Conservation (phyloP, 2,888 invertebrate species). For the Homarus gammarus region DNA sequence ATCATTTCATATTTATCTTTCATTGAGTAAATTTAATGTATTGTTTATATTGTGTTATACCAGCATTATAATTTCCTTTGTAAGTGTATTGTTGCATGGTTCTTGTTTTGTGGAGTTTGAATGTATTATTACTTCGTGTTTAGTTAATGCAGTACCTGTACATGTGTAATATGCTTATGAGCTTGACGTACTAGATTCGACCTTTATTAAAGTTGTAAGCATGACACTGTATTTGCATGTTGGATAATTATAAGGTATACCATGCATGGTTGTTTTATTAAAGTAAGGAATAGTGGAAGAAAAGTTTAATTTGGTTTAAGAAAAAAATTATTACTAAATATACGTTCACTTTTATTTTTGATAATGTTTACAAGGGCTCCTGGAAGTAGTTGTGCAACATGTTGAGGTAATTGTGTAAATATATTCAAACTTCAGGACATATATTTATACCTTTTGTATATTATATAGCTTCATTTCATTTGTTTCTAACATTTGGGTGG, state of each 20-base stretch:
- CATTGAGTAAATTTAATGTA: not conserved
- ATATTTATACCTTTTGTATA: not conserved
- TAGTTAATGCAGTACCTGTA: not conserved
- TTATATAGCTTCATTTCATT: not conserved
- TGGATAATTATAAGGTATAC: not conserved
- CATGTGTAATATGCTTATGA: not conserved
- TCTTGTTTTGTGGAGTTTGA: not conserved
- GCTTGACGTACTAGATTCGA: not conserved
- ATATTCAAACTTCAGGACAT: conserved; percentile 17
- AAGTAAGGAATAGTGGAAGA: not conserved
- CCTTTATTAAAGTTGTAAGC: not conserved
- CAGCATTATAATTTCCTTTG: not conserved
- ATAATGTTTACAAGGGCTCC: too few species aligned
- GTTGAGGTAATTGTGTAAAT: conserved; percentile 11
- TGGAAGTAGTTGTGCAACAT: too few species aligned
- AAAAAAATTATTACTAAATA: too few species aligned
- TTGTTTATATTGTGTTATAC: not conserved
- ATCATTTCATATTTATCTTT: conserved; percentile 34
- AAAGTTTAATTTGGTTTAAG: too few species aligned
- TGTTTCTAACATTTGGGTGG: not conserved
- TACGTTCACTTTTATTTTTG: too few species aligned
- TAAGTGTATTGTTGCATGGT: conserved; percentile 13
- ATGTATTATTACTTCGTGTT: not conserved
- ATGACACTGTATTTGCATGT: conserved; percentile 11
- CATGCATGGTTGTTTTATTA: not conserved